phyloP scores from a whole-genome alignment of 2,797 vertebrate genomes.

The Pipistrellus nathusii region DNA sequence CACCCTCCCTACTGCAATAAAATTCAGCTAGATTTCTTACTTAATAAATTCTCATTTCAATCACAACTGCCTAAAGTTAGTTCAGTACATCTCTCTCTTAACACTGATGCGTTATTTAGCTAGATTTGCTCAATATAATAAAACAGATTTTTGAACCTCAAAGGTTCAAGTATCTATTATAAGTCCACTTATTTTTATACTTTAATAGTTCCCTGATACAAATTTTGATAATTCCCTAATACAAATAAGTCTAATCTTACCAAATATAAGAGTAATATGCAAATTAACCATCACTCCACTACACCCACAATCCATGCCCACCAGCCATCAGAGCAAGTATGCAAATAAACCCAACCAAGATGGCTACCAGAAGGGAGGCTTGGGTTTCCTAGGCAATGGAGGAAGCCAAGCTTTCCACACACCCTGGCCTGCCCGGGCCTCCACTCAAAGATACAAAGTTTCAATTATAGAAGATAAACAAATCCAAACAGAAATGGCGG shows the following conservation, averaged over 20 bases:
- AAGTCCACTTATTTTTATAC: neutral
- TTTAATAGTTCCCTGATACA: neutral
- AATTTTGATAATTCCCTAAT: neutral
- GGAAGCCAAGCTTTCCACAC: too few relatives aligned
- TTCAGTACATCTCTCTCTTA: neutral
- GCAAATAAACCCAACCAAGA: too few relatives aligned
- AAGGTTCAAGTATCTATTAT: constrained; percentile 43
- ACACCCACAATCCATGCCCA: too few relatives aligned
- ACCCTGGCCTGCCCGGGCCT: too few relatives aligned
- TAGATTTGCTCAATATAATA: neutral
- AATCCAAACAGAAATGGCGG: too few relatives aligned
- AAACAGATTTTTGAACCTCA: constrained; percentile 2
- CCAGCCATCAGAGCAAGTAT: too few relatives aligned
- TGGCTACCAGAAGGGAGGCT: too few relatives aligned
- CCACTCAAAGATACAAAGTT: too few relatives aligned
- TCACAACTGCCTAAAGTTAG: neutral
- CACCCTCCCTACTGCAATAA: neutral
- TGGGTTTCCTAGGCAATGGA: too few relatives aligned
- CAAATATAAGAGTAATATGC: too few relatives aligned
- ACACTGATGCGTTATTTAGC: neutral
- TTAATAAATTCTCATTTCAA: constrained; percentile 35
- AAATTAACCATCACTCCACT: too few relatives aligned
- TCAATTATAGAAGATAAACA: too few relatives aligned
- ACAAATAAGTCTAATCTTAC: neutral
- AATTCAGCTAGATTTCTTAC: constrained; percentile 3